Percentiles rank a stretch among this genome's conserved stretches.
phyloP scores from a whole-genome alignment of 2,888 invertebrate species.

The Drosophila pegasa region DNA sequence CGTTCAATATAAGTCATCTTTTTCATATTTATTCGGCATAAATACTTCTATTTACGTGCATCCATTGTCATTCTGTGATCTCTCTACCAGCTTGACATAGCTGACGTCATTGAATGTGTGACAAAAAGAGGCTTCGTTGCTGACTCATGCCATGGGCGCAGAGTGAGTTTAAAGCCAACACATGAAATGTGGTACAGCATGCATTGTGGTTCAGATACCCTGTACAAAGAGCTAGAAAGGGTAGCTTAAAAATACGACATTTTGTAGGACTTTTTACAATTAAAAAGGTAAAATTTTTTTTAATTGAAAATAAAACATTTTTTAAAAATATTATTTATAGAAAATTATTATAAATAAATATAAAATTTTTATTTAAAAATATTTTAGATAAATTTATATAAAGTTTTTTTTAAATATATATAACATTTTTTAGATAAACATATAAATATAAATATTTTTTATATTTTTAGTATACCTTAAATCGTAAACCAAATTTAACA shows the following conservation, averaged over 20 bases:
- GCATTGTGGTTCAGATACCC: constrained; percentile 1
- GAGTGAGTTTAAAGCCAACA: background rate
- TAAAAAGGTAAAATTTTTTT: background rate
- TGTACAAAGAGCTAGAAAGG: background rate
- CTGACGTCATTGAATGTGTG: constrained; percentile 45
- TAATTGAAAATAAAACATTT: background rate
- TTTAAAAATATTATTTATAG: too few species aligned
- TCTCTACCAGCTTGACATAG: constrained; percentile 25
- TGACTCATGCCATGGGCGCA: constrained; percentile 37
- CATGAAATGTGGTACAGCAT: background rate
- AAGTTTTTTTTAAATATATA: background rate
- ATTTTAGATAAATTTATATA: background rate
- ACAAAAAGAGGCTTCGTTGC: constrained; percentile 43
- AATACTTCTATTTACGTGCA: constrained; percentile 11
- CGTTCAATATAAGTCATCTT: constrained; percentile 6
- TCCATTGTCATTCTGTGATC: constrained; percentile 34
- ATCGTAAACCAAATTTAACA: too few species aligned
- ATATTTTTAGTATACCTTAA: too few species aligned
- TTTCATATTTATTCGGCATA: constrained; percentile 21
- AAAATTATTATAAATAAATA: background rate
- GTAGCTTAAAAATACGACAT: background rate
- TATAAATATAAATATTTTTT: too few species aligned
- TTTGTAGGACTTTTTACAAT: background rate
- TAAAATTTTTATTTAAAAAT: background rate
- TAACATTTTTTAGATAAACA: background rate